phyloP scores from a whole-genome alignment of 2,888 invertebrate species.

The Cheilosia vernalis region DNA sequence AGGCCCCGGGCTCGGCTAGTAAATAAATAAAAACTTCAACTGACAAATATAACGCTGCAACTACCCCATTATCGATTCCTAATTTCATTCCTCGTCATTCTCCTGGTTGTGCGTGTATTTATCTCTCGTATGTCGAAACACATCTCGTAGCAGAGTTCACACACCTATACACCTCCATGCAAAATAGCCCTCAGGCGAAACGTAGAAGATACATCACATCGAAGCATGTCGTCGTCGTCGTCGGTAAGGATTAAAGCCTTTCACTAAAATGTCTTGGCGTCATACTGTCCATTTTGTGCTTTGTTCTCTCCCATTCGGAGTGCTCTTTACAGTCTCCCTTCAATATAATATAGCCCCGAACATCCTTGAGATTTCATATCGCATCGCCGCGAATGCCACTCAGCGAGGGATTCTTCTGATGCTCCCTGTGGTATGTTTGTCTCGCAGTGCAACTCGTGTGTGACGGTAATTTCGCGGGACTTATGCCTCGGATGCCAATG shows the following conservation, averaged over 20 bases:
- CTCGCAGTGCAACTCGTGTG: neutral
- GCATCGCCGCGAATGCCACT: conserved; percentile 65
- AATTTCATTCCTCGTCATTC: conserved; percentile 23
- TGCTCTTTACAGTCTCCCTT: conserved; percentile 22
- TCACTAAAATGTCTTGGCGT: conserved; percentile 65
- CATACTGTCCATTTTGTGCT: conserved; percentile 56
- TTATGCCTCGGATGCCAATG: conserved; percentile 66
- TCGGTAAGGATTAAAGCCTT: conserved; percentile 72
- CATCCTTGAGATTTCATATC: conserved; percentile 77
- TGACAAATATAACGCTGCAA: conserved; percentile 12
- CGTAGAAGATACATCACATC: conserved; percentile 61
- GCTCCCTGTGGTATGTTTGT: conserved; percentile 1
- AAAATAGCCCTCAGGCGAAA: conserved; percentile 61
- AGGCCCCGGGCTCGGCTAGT: too few species aligned
- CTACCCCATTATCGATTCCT: conserved; percentile 47
- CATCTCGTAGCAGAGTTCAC: conserved; percentile 69
- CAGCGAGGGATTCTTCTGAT: conserved; percentile 37
- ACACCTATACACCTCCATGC: conserved; percentile 44
- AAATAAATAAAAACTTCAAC: neutral
- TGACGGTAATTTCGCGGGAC: conserved; percentile 38
- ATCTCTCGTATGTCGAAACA: conserved; percentile 55
- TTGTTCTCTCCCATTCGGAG: conserved; percentile 40
- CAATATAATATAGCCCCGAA: conserved; percentile 31
- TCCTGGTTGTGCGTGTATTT: conserved; percentile 39
- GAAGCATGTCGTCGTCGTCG: conserved; percentile 6